phyloP scores from a whole-genome alignment of 2,888 invertebrate species.

The Gymnosoma rotundatum region DNA sequence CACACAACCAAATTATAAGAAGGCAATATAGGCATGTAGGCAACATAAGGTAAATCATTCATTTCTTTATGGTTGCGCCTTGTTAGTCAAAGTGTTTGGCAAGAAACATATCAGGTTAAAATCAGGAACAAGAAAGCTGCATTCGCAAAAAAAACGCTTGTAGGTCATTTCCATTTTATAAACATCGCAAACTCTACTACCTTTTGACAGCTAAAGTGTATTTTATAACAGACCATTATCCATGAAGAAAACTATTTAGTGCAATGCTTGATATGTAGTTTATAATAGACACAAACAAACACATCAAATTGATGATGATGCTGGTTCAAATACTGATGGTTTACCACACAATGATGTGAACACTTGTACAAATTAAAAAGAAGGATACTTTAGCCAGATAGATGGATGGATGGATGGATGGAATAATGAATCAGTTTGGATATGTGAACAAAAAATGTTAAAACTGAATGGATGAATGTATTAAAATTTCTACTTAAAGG shows the following conservation, averaged over 20 bases:
- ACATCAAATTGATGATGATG: constrained; percentile 49
- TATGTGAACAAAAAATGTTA: constrained; percentile 8
- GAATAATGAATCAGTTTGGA: constrained; percentile 8
- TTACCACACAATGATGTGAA: constrained; percentile 64
- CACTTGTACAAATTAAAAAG: constrained; percentile 16
- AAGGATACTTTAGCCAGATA: constrained; percentile 35
- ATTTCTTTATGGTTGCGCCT: too few relatives aligned
- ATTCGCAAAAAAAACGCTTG: too few relatives aligned
- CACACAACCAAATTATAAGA: too few relatives aligned
- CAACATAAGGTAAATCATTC: too few relatives aligned
- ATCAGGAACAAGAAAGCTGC: too few relatives aligned
- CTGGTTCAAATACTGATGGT: constrained; percentile 35
- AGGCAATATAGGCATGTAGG: too few relatives aligned
- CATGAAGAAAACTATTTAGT: constrained; percentile 6
- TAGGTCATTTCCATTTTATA: neutral
- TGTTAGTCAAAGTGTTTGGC: too few relatives aligned
- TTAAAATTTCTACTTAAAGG: neutral
- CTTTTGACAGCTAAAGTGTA: neutral
- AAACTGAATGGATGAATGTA: constrained; percentile 50
- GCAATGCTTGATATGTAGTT: neutral
- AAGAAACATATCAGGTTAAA: too few relatives aligned
- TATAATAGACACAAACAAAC: neutral
- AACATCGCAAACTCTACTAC: neutral
- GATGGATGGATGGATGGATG: constrained; percentile 10
- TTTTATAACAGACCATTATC: constrained; percentile 9